These are phyloP conservation scores for Nomada ruficornis DNA, from an alignment of 2,888 invertebrate species.

Conservation along the genomic window DNA sequence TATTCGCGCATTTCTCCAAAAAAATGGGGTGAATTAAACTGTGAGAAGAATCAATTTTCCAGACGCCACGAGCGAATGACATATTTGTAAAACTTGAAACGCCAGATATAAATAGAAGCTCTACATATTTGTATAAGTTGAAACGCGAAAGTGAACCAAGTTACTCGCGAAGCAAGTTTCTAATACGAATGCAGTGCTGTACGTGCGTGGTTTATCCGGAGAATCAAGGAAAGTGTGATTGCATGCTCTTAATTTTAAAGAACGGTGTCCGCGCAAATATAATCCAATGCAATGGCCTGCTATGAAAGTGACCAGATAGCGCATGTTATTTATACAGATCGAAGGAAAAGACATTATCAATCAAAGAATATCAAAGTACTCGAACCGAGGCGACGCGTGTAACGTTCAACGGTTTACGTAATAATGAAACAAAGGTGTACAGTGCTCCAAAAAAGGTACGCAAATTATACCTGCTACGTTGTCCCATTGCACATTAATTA, in stretches of 20 bases:
- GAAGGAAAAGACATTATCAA: too few relatives aligned
- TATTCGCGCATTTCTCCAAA: too few relatives aligned
- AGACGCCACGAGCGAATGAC: background rate
- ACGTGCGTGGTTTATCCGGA: slow-evolving; percentile 63
- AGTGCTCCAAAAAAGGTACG: background rate
- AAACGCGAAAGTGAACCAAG: slow-evolving; percentile 61
- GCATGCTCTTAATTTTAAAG: slow-evolving; percentile 67
- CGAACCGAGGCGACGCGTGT: too few relatives aligned
- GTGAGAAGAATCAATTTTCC: background rate
- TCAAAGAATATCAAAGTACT: too few relatives aligned
- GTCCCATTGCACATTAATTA: background rate
- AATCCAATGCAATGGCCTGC: background rate
- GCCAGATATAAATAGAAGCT: background rate
- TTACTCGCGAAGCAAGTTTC: slow-evolving; percentile 73
- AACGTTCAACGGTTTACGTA: background rate
- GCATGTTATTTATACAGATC: too few relatives aligned
- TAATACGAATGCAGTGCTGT: slow-evolving; percentile 70
- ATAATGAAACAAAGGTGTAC: background rate
- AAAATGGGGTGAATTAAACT: background rate
- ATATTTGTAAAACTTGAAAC: background rate
- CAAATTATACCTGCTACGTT: background rate
- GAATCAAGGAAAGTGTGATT: slow-evolving; percentile 70
- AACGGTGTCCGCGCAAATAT: background rate
- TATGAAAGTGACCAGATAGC: too few relatives aligned
- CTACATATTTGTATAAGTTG: slow-evolving; percentile 47